Evolutionary conservation across 2,113 vertebrate species (phyloP), one percentile per base, ranked within the genome.

Genomic region (Athene cunicularia): DNA sequence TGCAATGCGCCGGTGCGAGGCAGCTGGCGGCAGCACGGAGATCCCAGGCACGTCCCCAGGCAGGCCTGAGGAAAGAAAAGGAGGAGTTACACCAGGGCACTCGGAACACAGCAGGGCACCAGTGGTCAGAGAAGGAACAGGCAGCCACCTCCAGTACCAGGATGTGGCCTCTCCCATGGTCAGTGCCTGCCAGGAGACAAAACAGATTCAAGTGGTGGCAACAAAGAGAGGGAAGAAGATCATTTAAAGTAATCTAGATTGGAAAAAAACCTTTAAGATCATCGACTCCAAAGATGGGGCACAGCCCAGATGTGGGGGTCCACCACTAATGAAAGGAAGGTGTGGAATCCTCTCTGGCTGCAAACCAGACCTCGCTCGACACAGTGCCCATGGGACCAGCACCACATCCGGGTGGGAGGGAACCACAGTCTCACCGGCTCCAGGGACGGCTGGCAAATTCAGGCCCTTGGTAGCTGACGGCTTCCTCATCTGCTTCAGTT

Each of bases 401-500:
- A 41, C 59, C 17, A 10, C 33, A 13, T 19, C 26, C 5, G 1
- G 1, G 19, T 2, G 12, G 26, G 41, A 33, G 5, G 67, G 60
- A 33, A 22, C 56, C 66, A 20, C 6, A 6, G 18, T 62, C 98
- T 98, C 95, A 99, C 99, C 99, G 3, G 98, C 92, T 52, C 98
- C 98, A 0, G 98, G 95, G 91, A 99, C 97, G 53, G 98, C 97
- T 5, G 99, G 99, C 71, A 99, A 98, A 92, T 98, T 99, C 97
- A 98, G 92, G 22, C 98, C 96, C 60, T 99, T 98, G 26, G 95
- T 56, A 16, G 99, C 97, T 0, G 98, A 97, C 0, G 98, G 97
- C 43, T 99, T 98, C 63, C 99, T 98, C 87, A 99, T 98, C 83
- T 99, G 99, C 96, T 99, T 99, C 80, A 99, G 96, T 17, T 99